Conservation (phyloP, 2,888 invertebrate genomes). For the Hirtodrosophila confusa region DNA sequence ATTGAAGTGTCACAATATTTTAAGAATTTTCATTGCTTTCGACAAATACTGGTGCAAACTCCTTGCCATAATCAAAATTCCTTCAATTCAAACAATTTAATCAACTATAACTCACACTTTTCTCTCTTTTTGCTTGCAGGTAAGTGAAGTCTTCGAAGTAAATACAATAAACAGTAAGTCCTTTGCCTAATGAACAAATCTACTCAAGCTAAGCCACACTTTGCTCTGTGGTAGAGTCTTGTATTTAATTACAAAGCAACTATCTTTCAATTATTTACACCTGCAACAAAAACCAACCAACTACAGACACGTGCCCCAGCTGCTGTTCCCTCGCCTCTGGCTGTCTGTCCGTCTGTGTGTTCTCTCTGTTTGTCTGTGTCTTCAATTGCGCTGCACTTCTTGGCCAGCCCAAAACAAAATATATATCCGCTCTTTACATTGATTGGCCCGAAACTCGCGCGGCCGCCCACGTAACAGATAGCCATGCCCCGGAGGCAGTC, state of each 20-base stretch:
- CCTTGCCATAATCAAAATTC: slow-evolving; percentile 3
- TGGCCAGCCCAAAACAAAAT: slow-evolving; percentile 71
- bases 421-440: slow-evolving; percentile 81
- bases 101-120: slow-evolving; percentile 11
- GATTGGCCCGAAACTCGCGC: slow-evolving; percentile 70
- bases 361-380: slow-evolving; percentile 13
- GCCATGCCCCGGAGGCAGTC: slow-evolving; percentile 39
- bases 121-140: slow-evolving; percentile 61
- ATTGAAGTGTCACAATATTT: slow-evolving; percentile 76
- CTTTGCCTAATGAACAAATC: slow-evolving; percentile 64
- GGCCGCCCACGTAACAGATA: slow-evolving; percentile 45
- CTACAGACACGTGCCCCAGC: slow-evolving; percentile 42
- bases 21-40: slow-evolving; percentile 66
- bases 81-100: slow-evolving; percentile 71
- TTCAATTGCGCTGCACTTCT: slow-evolving; percentile 63
- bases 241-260: slow-evolving; percentile 78
- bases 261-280: slow-evolving; percentile 82
- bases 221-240: slow-evolving; percentile 35
- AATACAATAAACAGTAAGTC: slow-evolving; percentile 52
- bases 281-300: slow-evolving; percentile 65
- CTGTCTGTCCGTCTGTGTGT: slow-evolving; percentile 10
- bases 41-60: not conserved
- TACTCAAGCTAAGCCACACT: slow-evolving; percentile 44
- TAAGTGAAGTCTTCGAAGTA: slow-evolving; percentile 57
- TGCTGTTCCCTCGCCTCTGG: slow-evolving; percentile 8